These are phyloP conservation scores for Zosterops japonicus DNA, from an alignment of 2,113 vertebrate species.

Conservation along the genomic window DNA sequence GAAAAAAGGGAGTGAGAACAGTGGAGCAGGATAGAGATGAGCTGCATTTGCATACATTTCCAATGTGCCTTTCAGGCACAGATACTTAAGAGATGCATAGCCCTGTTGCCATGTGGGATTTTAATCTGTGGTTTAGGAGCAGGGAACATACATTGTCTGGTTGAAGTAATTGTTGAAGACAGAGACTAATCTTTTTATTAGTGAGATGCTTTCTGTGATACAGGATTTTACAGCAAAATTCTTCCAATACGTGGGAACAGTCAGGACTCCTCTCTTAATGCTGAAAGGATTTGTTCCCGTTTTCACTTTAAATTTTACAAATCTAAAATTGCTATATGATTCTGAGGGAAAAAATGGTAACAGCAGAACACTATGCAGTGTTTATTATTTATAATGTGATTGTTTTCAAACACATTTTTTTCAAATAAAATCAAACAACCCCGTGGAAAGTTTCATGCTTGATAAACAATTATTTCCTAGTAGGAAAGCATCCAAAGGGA, in stretches of 20 bases:
- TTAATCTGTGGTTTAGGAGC: not conserved
- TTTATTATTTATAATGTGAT: not conserved
- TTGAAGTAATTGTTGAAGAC: not conserved
- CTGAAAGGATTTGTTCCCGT: not conserved
- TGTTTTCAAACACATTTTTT: not conserved
- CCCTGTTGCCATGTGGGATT: not conserved
- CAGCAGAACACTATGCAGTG: not conserved
- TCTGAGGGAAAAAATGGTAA: not conserved
- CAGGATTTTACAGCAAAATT: not conserved
- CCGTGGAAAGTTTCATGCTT: not conserved
- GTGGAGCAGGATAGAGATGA: not conserved
- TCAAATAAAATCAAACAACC: not conserved
- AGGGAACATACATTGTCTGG: not conserved
- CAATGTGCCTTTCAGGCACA: not conserved
- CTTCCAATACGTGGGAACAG: not conserved
- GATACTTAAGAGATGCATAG: not conserved
- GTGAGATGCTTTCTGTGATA: fast-evolving
- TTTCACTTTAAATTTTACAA: not conserved
- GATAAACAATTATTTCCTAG: not conserved
- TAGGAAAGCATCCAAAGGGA: not conserved
- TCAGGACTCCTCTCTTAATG: not conserved
- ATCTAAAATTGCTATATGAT: not conserved
- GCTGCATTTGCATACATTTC: constrained; percentile 17
- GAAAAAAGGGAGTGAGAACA: not conserved
- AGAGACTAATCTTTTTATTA: not conserved